A percentile compares a stretch with the other conserved stretches of the same genome.
Evolutionary conservation across 2,797 vertebrate species (phyloP).

Genomic region (Varecia variegata): DNA sequence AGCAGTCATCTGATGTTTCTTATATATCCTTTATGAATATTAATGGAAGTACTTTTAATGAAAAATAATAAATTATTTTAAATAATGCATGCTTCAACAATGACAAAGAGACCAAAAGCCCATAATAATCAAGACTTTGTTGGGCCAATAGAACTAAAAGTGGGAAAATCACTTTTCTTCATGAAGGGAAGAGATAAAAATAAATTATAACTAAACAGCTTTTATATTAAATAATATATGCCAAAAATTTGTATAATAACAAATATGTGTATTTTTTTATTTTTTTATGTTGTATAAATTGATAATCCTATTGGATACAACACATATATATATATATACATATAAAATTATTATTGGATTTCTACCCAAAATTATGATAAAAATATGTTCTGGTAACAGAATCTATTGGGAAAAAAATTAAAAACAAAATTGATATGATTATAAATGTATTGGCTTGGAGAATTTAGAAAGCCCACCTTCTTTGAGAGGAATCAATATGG

Average conservation of each 20-base stretch:
- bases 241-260: not conserved
- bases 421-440: not conserved
- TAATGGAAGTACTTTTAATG: not conserved
- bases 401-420: not conserved
- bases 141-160: not conserved
- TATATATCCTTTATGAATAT: not conserved
- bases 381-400: not conserved
- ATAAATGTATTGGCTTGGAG: not conserved
- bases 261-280: not conserved
- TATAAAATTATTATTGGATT: not conserved
- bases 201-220: not conserved
- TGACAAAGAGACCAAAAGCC: not conserved
- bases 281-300: not conserved
- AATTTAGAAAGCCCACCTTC: not conserved
- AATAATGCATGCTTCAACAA: not conserved
- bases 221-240: not conserved
- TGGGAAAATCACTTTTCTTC: not conserved
- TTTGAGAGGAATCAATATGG: rapidly evolving
- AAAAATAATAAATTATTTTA: not conserved
- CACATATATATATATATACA: too few species aligned
- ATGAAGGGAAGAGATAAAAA: not conserved
- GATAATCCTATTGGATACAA: not conserved
- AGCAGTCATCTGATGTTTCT: not conserved
- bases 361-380: not conserved
- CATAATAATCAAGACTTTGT: not conserved